Conservation (phyloP, 2,888 invertebrate genomes). For the Megamerina dolium region DNA sequence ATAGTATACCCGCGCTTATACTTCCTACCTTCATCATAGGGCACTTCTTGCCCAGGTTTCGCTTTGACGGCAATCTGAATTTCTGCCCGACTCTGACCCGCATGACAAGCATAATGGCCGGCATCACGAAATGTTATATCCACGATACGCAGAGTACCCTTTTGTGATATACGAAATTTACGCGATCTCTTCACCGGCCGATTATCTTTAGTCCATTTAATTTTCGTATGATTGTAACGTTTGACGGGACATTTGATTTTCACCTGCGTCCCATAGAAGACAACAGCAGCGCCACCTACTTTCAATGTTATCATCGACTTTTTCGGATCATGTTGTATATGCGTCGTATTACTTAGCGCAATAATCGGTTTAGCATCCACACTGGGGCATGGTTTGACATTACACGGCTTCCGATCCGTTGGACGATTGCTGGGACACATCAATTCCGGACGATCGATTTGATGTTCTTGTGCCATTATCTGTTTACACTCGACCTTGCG, state of each 20-base stretch:
- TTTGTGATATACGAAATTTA: constrained; percentile 82
- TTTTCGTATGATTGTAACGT: constrained; percentile 70
- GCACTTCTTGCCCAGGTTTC: constrained; percentile 72
- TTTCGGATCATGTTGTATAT: constrained; percentile 75
- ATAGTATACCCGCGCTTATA: too few relatives aligned
- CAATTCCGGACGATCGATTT: constrained; percentile 69
- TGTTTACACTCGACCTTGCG: constrained; percentile 83
- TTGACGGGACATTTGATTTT: constrained; percentile 93
- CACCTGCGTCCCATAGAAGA: constrained; percentile 85
- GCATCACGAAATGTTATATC: constrained; percentile 75
- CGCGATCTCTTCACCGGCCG: constrained; percentile 69
- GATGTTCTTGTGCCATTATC: constrained; percentile 87
- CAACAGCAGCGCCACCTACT: constrained; percentile 84
- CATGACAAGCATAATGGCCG: constrained; percentile 81
- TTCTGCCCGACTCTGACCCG: constrained; percentile 75
- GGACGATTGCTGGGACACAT: constrained; percentile 74
- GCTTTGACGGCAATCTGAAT: constrained; percentile 74
- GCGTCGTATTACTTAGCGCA: constrained; percentile 72
- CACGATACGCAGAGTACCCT: constrained; percentile 82
- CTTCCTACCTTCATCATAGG: too few relatives aligned
- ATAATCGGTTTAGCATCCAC: constrained; percentile 69
- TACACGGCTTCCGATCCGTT: constrained; percentile 74
- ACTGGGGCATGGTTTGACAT: constrained; percentile 70
- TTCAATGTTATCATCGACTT: constrained; percentile 77
- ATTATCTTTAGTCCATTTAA: constrained; percentile 85